A percentile compares a stretch with the other conserved stretches of the same genome.
phyloP scores from a whole-genome alignment of 2,888 invertebrate species.

The Spilosoma lubricipeda region DNA sequence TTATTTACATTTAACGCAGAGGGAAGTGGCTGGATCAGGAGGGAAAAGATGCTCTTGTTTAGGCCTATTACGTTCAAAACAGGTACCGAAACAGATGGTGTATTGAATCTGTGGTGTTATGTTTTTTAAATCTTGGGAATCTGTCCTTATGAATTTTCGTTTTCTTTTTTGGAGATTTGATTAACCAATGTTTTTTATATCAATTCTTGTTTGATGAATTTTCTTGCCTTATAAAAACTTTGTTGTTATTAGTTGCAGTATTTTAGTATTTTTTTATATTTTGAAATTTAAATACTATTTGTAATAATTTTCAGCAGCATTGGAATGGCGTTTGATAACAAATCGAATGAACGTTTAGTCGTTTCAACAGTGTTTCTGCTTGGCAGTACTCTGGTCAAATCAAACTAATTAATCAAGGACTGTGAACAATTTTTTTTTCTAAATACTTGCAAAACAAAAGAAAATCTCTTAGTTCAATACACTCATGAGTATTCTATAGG shows the following conservation, averaged over 20 bases:
- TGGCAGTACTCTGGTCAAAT: no score
- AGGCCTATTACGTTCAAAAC: conserved; percentile 29
- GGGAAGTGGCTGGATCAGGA: conserved; percentile 56
- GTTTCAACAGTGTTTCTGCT: no score
- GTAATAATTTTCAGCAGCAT: no score
- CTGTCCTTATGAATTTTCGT: not conserved
- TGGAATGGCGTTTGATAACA: no score
- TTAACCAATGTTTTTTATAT: not conserved
- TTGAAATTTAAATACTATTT: no score
- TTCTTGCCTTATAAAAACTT: not conserved
- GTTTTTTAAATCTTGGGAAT: not conserved
- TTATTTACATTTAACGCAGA: conserved; percentile 76
- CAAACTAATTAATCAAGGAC: no score
- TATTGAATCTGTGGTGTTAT: conserved; percentile 10
- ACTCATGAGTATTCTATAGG: not conserved
- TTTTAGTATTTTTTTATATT: no score
- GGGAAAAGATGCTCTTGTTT: conserved; percentile 34
- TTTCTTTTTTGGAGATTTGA: not conserved
- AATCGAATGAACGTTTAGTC: no score
- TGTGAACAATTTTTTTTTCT: not conserved
- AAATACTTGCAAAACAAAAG: not conserved
- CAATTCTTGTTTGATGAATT: not conserved
- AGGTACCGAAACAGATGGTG: conserved; percentile 9
- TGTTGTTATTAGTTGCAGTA: no score
- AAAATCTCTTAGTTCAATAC: not conserved